phyloP scores from a whole-genome alignment of 1,140 invertebrate species.

The Penaeus japonicus region DNA sequence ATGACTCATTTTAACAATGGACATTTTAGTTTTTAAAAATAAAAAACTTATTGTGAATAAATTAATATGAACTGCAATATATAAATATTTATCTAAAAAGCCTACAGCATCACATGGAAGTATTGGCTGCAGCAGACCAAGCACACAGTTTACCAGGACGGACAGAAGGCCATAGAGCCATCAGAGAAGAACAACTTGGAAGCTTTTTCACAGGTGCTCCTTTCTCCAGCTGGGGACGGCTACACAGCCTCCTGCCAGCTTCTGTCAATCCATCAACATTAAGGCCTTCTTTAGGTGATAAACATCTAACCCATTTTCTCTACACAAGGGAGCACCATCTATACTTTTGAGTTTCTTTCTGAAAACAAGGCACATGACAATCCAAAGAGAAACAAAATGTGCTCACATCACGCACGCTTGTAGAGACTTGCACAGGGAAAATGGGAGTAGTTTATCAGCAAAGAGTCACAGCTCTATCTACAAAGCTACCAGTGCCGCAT shows the following conservation, averaged over 20 bases:
- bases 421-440: too few species aligned
- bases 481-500: constrained; percentile 30
- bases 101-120: constrained; percentile 8
- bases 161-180: not conserved
- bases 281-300: not conserved
- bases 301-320: not conserved
- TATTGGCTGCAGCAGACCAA: constrained; percentile 10
- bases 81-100: too few species aligned
- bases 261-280: constrained; percentile 4
- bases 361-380: too few species aligned
- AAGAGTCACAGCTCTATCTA: constrained; percentile 23
- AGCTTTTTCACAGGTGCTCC: not conserved
- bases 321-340: not conserved
- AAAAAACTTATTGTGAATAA: too few species aligned
- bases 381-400: too few species aligned
- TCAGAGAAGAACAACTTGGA: not conserved
- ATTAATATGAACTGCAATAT: too few species aligned
- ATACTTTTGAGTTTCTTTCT: not conserved
- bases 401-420: too few species aligned
- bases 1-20: too few species aligned
- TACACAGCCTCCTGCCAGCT: not conserved
- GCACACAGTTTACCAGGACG: not conserved
- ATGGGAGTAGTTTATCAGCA: too few species aligned
- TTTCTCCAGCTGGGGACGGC: not conserved
- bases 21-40: too few species aligned